These are phyloP conservation scores for Ibycter americanus DNA, from an alignment of 2,797 vertebrate genomes.

Conservation along the genomic window DNA sequence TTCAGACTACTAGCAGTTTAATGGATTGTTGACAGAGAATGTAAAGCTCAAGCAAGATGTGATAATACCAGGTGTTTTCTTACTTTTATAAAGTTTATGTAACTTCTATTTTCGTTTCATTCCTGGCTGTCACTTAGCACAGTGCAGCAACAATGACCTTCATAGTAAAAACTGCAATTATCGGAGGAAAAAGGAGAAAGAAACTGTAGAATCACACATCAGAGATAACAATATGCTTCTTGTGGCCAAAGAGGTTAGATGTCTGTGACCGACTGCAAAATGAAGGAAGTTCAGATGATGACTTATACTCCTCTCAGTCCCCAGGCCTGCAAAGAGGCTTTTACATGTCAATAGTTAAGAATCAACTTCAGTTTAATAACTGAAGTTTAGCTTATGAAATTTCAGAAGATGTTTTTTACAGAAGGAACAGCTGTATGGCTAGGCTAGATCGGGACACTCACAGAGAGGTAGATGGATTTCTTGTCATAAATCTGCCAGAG, in stretches of 20 bases:
- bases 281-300: neutral
- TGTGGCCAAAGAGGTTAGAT: neutral
- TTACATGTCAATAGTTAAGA: neutral
- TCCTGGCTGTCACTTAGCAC: neutral
- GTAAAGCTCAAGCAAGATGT: neutral
- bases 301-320: neutral
- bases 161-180: neutral
- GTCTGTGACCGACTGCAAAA: neutral
- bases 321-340: neutral
- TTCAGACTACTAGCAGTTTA: neutral
- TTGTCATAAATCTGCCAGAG: neutral
- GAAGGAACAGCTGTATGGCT: neutral
- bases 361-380: neutral
- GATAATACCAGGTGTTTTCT: neutral
- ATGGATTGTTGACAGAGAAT: conserved; percentile 34
- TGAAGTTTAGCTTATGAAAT: neutral
- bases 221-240: neutral
- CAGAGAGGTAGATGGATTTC: neutral
- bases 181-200: neutral
- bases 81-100: neutral
- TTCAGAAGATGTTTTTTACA: neutral
- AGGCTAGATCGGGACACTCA: neutral
- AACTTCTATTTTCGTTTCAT: conserved; percentile 13
- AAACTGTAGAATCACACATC: neutral
- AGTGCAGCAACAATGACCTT: neutral